Base-by-base conservation (phyloP, 2,888 invertebrate genomes). In the Trypoxylon attenuatum region DNA sequence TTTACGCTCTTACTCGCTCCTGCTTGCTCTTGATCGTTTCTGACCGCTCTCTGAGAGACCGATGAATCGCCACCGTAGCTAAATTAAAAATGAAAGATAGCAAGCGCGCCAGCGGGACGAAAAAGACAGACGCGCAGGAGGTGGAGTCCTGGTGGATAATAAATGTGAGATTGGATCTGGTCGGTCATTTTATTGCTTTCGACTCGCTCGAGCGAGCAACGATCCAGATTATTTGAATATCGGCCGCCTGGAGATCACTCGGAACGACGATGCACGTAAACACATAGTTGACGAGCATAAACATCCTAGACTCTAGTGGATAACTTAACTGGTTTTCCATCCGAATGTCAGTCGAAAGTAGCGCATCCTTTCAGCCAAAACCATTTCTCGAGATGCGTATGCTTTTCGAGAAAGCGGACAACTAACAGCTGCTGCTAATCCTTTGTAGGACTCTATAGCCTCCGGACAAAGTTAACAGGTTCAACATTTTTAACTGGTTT, bases 201-300 rank as follows among this genome's bases (percentile, higher is more conserved):
- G 69, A 64, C 65, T 62, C 70, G 75, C 63, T 71, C 60, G 61
- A 67, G 56, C 71, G 67, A 73, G 65, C 73, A 63, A 56, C 66
- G 51, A 76, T 71, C 64, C 69, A 67, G 72, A 78, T 77, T 77
- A 78, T 78, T 77, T 76, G 71, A 73, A 78, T 78, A 73, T 77
- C 68, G 59, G 58, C 15, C 41, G 15, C 52, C 50, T 58, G 62
- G 69, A 60, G 59, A 10, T 53, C 58, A 47, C 54, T 55, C 57
- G 51, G n/a, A 27, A 19, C 59, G 57, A 60, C 58, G 63, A 68
- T 56, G 42, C 18, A 39, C 43, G 42, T 69, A 68, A 75, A 63
- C 49, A 63, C 57, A 42, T 16, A 46, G 61, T 63, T 52, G 57
- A 59, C 54, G 59, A 62, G 19, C 52, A 54, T 33, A 65, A 65